Base-by-base conservation (phyloP, 1,140 invertebrate genomes). In the Catajapyx aquilonaris region DNA sequence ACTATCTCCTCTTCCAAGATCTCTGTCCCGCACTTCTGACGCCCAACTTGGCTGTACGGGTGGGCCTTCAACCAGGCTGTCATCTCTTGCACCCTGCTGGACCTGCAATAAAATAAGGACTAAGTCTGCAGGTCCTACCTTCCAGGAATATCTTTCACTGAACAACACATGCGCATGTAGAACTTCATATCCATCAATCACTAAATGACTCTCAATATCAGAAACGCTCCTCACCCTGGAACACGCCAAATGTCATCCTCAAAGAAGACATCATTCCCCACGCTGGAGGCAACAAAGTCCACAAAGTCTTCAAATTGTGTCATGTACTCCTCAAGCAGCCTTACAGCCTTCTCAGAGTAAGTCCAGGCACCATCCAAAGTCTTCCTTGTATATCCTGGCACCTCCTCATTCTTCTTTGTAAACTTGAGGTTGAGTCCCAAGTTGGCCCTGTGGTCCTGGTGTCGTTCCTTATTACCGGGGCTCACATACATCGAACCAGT, bases 361-460 rank as follows among this genome's bases (percentile, higher is more conserved):
- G 69, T 52, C 87, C 87, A 94, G 16, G 41, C 42, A 42, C 66
- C 66, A 11, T 68, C 43, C 2, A 36, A 65, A 1, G 64, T 51
- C 50, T 73, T 79, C 35, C 64, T 75, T 0, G 86, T 87, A 51
- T 76, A 93, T 7, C 85, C 86, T 19, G 72, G 65, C 48, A 76
- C 75, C 58, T 78, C 69, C 52, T 67, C 57, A 44, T 71, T 73
- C 23, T 55, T 74, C 54, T 81, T 87, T 35, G 77, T 84, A 47
- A 80, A 86, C 54, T 95, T 96, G 1, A 97, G 60, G 55, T 90
- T 85, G 9, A 96, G 61, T 0, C 90, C 91, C 20, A 95, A 68
- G 52, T 95, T 94, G 17, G 75, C 51, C 51, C 73, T 77, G n/a
- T 55, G 54, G 4, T 52, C 47, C 42, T 59, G 54, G 32, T 62